Percentiles rank a stretch among this genome's conserved stretches.
These are phyloP conservation scores for Poliocrania exsul DNA, from an alignment of 2,797 vertebrate species.

Conservation along the genomic window DNA sequence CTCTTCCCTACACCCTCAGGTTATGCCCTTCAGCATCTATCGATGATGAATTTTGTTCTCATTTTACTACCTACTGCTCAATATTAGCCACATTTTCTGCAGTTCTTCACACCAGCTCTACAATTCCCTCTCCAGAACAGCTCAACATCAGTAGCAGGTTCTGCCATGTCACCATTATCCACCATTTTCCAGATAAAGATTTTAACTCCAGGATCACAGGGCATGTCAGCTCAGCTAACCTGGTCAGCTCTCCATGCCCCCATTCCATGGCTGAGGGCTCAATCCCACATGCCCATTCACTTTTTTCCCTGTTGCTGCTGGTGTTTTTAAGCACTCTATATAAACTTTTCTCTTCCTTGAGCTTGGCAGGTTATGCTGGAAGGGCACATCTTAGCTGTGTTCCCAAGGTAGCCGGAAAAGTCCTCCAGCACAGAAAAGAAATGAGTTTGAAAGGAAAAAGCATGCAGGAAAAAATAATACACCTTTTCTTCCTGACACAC, in stretches of 20 bases:
- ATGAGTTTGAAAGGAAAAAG: not conserved
- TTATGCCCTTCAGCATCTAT: not conserved
- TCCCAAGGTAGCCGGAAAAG: not conserved
- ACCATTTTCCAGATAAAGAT: not conserved
- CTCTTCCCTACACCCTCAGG: not conserved
- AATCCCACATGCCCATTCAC: not conserved
- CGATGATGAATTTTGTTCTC: not conserved
- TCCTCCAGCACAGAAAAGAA: not conserved
- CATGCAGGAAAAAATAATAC: not conserved
- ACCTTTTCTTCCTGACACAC: not conserved
- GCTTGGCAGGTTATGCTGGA: not conserved
- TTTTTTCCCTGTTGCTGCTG: not conserved
- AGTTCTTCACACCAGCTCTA: not conserved
- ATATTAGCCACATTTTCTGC: not conserved
- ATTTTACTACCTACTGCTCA: not conserved
- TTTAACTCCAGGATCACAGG: not conserved
- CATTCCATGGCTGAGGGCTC: accelerated
- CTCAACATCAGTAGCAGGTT: not conserved
- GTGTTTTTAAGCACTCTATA: not conserved
- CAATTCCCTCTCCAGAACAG: not conserved
- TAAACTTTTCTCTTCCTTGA: not conserved
- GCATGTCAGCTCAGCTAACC: not conserved
- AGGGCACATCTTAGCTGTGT: not conserved
- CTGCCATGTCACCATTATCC: not conserved
- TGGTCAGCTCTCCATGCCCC: not conserved